Base-by-base conservation (phyloP, 1,140 invertebrate species). In the Bombus confusus region DNA sequence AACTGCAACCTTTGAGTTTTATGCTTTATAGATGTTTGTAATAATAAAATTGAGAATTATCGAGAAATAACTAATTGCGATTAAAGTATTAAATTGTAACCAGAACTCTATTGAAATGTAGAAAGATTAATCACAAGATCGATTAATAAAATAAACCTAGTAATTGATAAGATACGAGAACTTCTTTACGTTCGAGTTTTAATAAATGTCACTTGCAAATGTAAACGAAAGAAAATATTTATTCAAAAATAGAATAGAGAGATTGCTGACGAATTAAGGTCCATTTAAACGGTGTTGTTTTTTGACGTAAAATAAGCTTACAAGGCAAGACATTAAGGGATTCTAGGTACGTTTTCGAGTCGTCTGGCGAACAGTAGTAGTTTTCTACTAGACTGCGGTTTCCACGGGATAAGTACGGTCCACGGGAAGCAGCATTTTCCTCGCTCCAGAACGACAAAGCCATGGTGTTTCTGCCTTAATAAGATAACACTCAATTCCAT, bases 401-500 rank as follows among this genome's bases (percentile, higher is more conserved):
- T 52, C 64, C 39, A 62, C 69, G 25, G 64, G 75, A 86, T 88
- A 88, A 69, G 43, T 74, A 69, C 62, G 74, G 78, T 68, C 75
- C 59, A 41, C 41, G 52, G 75, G 69, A 86, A 85, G 62, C 77
- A 79, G 59, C 77, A 83, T 80, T 83, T 64, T 62, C 79, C 12
- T 66, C 59, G 68, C 34, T 57, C 34, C 22, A n/a, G 15, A 31
- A 18, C 43, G 66, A 69, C 68, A 71, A 69, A 80, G n/a, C 43
- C 37, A 59, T 22, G 80, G 64, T 90, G 66, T 68, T 85, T 43
- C 86, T 90, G 39, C 59, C 28, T 62, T 69, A 77, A 85, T 85
- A 85, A 87, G 82, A 90, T 87, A 84, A 90, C 57, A 57, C 52
- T 28, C 69, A 59, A 87, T 89, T 59, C 34, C 64, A 34, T 84